Evolutionary conservation across 1,140 invertebrate genomes (phyloP).

Genomic region (Drosophila seguyi): DNA sequence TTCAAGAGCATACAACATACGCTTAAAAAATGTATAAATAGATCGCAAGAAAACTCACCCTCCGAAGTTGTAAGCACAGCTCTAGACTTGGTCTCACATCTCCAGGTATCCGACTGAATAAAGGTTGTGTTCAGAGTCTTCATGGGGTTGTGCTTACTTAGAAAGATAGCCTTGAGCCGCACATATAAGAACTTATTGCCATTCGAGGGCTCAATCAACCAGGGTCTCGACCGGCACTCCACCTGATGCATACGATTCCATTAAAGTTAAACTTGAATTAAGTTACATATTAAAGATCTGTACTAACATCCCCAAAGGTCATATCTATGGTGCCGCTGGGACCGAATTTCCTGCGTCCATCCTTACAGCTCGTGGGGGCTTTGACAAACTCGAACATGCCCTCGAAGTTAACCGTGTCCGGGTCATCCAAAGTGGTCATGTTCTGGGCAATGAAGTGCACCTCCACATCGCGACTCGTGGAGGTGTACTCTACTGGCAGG

Average conservation of each 20-base stretch:
- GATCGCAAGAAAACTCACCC: constrained; percentile 42
- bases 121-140: constrained; percentile 73
- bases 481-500: constrained; percentile 91
- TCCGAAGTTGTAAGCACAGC: constrained; percentile 82
- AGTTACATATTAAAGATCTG: not conserved
- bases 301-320: constrained; percentile 89
- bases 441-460: constrained; percentile 92
- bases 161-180: constrained; percentile 79
- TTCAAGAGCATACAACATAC: not conserved
- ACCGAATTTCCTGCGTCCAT: constrained; percentile 89
- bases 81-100: constrained; percentile 81
- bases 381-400: constrained; percentile 93
- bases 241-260: constrained; percentile 85
- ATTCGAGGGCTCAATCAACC: constrained; percentile 91
- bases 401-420: constrained; percentile 93
- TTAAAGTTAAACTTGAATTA: too few relatives aligned
- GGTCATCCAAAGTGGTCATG: constrained; percentile 94
- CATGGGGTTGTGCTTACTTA: constrained; percentile 81
- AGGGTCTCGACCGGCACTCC: constrained; percentile 91
- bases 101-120: constrained; percentile 57
- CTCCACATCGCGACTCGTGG: constrained; percentile 91
- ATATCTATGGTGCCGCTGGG: constrained; percentile 91
- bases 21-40: not conserved
- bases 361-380: constrained; percentile 87
- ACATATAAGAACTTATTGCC: constrained; percentile 85